phyloP scores from a whole-genome alignment of 2,888 invertebrate species.

The Cosmorhoe ocellata region DNA sequence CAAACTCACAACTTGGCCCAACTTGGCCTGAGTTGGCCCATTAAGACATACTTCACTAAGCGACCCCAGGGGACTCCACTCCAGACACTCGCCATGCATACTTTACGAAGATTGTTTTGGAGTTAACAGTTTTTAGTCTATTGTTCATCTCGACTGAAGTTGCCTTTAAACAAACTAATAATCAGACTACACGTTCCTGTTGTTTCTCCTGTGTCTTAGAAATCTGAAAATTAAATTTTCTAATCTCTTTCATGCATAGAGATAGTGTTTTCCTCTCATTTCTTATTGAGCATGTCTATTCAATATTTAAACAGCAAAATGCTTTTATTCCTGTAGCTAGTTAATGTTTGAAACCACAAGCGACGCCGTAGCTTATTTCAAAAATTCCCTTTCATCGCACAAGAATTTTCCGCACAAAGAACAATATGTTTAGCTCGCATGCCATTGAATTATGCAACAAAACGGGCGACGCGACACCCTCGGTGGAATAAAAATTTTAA shows the following conservation, averaged over 20 bases:
- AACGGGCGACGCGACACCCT: conserved; percentile 47
- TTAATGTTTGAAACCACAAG: conserved; percentile 25
- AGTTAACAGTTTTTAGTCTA: conserved; percentile 30
- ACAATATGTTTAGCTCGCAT: conserved; percentile 52
- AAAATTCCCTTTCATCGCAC: conserved; percentile 43
- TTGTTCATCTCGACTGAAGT: conserved; percentile 8
- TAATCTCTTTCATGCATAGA: conserved; percentile 10
- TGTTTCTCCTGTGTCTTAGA: no score
- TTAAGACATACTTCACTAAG: conserved; percentile 46
- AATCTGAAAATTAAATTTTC: no score
- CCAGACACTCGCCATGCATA: conserved; percentile 30
- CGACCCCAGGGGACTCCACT: conserved; percentile 34
- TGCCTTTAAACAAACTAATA: no score
- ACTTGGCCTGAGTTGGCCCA: conserved; percentile 42
- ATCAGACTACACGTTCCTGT: no score
- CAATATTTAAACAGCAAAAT: conserved; percentile 18
- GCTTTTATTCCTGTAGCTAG: conserved; percentile 8
- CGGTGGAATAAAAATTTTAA: conserved; percentile 54
- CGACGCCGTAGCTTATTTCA: conserved; percentile 42
- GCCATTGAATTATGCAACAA: conserved; percentile 63
- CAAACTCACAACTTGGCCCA: conserved; percentile 16
- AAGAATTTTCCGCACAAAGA: conserved; percentile 45
- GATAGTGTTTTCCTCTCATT: conserved; percentile 9
- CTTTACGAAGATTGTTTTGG: conserved; percentile 32
- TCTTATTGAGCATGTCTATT: conserved; percentile 16